Evolutionary conservation across 2,888 invertebrate species (phyloP), one percentile per base, ranked within the genome.

Genomic region (Leucophenga maculata): DNA sequence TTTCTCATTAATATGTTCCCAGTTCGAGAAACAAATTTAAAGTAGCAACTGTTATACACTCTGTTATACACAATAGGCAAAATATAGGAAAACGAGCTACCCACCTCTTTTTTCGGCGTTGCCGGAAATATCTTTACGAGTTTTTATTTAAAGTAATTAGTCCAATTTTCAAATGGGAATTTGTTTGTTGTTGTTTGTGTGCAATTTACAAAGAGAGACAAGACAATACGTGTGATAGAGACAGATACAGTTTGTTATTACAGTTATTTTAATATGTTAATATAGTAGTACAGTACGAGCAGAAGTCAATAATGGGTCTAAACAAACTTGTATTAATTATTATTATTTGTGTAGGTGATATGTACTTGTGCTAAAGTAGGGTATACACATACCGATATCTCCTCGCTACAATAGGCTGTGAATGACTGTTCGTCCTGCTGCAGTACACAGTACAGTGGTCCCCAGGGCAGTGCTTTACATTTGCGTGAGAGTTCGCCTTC

Each of bases 341-440:
- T 1, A 8, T 39, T 11, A 11, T 39, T 1, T 9, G 39, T 39
- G 8, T 39, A 39, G 3, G 8, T 9, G 1, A 8, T 39, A 39
- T 39, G 8, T 11, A 11, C 39, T 1, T 39, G 8, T 8, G 8
- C 8, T 6, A 6, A 11, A 6, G 39, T 39, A 26, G 26, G 26
- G 8, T 11, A 39, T 6, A 2, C 48, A 90, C 92, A 92, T 85
- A 93, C 93, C 87, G 92, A 92, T 89, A 94, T 92, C 88, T 94
- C 93, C 87, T 94, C 93, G 82, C 92, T 92, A 78, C 93, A 90
- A 87, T 93, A 93, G 70, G 93, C 92, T 20, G 93, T 93, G 81
- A 93, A 91, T 59, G 92, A 92, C 85, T 92, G 92, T 80, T 93
- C 92, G 85, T 93, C 92, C 86, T 93, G 93, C 69, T 93, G 90